phyloP scores from a whole-genome alignment of 2,113 vertebrate genomes.

The Platycercus adscitus region DNA sequence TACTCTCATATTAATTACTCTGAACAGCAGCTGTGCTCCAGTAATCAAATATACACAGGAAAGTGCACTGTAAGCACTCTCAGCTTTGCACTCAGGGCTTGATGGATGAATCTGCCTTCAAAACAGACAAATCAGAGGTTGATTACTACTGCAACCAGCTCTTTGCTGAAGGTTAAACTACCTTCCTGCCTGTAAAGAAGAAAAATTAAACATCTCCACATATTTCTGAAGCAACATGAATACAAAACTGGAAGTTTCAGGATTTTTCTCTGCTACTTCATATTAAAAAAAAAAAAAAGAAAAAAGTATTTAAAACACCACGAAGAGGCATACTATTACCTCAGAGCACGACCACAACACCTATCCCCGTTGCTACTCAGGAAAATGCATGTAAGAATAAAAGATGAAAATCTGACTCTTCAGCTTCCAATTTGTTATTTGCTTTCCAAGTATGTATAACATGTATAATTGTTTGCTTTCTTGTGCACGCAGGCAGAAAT shows the following conservation, averaged over 20 bases:
- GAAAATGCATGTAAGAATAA: not conserved
- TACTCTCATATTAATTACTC: slow-evolving; percentile 11
- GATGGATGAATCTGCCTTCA: not conserved
- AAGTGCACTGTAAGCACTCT: slow-evolving; percentile 21
- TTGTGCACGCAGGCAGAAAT: not conserved
- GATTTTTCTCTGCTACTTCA: not conserved
- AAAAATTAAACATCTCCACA: not conserved
- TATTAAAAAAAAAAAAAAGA: not conserved
- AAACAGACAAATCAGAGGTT: not conserved
- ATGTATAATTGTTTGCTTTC: not conserved
- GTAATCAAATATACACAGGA: slow-evolving; percentile 23
- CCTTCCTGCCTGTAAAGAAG: not conserved
- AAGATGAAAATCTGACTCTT: not conserved
- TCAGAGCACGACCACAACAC: not conserved
- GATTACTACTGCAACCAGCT: not conserved
- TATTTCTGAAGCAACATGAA: not conserved
- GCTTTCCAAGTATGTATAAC: not conserved
- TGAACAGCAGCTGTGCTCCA: slow-evolving; percentile 23
- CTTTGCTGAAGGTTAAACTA: not conserved
- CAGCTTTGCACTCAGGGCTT: not conserved
- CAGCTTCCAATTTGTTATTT: not conserved
- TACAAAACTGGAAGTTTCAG: not conserved
- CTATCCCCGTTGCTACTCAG: not conserved
- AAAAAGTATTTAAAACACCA: not conserved
- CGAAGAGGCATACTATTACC: not conserved